Evolutionary conservation across 2,888 invertebrate genomes (phyloP).

Genomic region (Stegana nigrithorax): DNA sequence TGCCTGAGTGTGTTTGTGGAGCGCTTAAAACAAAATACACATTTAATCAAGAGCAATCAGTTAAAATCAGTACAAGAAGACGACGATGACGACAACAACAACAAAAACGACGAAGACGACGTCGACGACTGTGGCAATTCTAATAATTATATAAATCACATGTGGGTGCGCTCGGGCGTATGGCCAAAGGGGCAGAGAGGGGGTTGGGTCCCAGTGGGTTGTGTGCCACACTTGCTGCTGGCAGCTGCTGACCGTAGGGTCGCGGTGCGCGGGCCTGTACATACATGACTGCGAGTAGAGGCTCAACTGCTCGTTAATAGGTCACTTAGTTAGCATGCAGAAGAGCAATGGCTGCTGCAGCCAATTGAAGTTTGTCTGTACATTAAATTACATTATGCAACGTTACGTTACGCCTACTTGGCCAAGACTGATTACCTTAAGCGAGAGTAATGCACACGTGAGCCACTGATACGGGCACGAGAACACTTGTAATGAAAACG

Average conservation of each 20-base stretch:
- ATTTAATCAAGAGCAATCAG: slow-evolving; percentile 12
- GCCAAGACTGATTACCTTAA: slow-evolving; percentile 23
- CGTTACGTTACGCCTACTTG: slow-evolving; percentile 23
- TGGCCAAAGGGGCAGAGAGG: background rate
- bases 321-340: slow-evolving; percentile 15
- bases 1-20: background rate
- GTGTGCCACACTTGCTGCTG: too few species aligned
- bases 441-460: slow-evolving; percentile 9
- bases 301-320: background rate
- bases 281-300: background rate
- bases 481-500: too few species aligned
- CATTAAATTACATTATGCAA: slow-evolving; percentile 13
- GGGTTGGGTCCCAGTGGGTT: too few species aligned
- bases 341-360: background rate
- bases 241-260: too few species aligned
- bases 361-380: background rate
- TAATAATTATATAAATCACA: background rate
- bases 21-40: slow-evolving; percentile 10
- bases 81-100: too few species aligned
- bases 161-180: background rate
- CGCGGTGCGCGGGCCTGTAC: too few species aligned
- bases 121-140: background rate
- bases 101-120: too few species aligned
- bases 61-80: background rate
- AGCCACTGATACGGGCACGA: too few species aligned